These are phyloP conservation scores for Eilema sororculum DNA, from an alignment of 2,888 invertebrate genomes.

Conservation along the genomic window DNA sequence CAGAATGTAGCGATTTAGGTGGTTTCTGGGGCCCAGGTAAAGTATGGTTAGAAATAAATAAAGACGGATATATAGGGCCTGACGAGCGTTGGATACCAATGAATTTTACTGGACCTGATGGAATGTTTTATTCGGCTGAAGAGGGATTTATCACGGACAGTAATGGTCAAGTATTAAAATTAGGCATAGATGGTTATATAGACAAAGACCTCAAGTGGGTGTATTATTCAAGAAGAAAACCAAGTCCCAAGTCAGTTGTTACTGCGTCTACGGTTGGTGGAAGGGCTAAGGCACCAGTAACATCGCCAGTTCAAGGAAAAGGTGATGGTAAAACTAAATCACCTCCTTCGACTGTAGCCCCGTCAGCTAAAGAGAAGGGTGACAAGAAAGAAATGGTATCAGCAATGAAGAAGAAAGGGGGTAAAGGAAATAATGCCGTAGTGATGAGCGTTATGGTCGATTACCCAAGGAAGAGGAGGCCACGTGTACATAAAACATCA, in stretches of 20 bases:
- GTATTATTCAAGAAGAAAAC: conserved; percentile 65
- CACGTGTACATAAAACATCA: conserved; percentile 22
- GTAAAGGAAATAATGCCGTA: conserved; percentile 56
- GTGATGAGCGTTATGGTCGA: conserved; percentile 70
- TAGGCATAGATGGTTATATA: conserved; percentile 79
- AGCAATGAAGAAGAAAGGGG: conserved; percentile 44
- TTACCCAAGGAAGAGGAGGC: conserved; percentile 49
- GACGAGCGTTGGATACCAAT: conserved; percentile 80
- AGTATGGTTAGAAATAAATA: conserved; percentile 78
- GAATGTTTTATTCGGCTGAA: conserved; percentile 75
- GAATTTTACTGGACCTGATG: conserved; percentile 80
- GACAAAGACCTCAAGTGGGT: conserved; percentile 79
- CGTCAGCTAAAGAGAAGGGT: background rate
- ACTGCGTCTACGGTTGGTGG: conserved; percentile 5
- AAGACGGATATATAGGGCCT: conserved; percentile 79
- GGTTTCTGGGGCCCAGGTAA: conserved; percentile 77
- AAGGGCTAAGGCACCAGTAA: conserved; percentile 57
- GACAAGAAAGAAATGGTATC: background rate
- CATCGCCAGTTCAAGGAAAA: conserved; percentile 40
- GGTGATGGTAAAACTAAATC: conserved; percentile 10
- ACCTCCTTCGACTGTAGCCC: background rate
- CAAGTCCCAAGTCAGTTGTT: background rate
- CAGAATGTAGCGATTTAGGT: conserved; percentile 80
- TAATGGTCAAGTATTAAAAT: conserved; percentile 62
- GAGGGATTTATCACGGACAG: conserved; percentile 75